Evolutionary conservation across 2,113 vertebrate genomes (phyloP), one percentile per base, ranked within the genome.

Genomic region (Chauna torquata): DNA sequence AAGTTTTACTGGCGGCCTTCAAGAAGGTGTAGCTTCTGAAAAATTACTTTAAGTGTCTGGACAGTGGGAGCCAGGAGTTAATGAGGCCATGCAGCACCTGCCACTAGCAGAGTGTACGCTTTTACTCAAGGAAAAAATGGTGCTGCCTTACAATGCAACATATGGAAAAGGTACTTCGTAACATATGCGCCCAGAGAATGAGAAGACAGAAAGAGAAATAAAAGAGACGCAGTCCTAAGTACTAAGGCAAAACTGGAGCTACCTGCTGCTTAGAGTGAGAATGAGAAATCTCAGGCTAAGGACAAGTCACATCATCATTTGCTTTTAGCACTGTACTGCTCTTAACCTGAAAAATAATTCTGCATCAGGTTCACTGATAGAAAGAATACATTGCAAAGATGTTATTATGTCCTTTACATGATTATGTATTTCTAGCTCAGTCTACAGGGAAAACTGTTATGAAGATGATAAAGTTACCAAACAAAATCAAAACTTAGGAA

Each of bases 301-400:
- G 74, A 94, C 0, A 0, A 78, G 42, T 0, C 0, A 27, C 47
- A 75, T 22, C 47, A 75, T 22, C 38, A 77, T 64, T 64, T 90
- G 77, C 71, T 88, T 52, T 84, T 19, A 90, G 59, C 2, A 11
- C 42, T 32, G 30, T 49, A 49, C 14, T 74, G 28, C 58, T 89
- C 42, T n/a, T 55, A 88, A 88, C 50, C 55, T 16, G 17, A 75
- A 93, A 88, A 88, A 40, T 47, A 88, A 75, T 80, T 83, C 79
- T 47, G 54, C 25, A 75, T 38, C n/a, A 40, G 6, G 25, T 75
- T 69, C 32, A 28, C 50, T 32, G 34, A 70, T 5, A 66, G 36
- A 88, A 91, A 82, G 19, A 94, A 44, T 9, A 57, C 0, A 3
- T 47, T 88, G 10, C 52, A 83, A 90, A 86, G 40, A 42, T 23